phyloP scores from a whole-genome alignment of 2,113 vertebrate genomes.

The Smithornis capensis region DNA sequence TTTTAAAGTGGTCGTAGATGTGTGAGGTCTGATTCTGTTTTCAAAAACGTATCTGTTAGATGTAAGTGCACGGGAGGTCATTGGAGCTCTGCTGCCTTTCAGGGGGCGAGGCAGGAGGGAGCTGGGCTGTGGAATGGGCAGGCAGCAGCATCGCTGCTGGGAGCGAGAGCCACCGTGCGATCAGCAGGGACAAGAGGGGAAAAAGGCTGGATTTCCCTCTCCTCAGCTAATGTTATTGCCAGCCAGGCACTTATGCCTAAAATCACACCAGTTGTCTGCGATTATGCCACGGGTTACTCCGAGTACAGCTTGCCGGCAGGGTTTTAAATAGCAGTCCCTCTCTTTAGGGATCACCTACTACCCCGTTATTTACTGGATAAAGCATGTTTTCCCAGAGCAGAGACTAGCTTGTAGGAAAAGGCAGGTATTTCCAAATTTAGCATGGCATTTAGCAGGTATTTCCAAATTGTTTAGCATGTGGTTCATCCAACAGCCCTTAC shows the following conservation, averaged over 20 bases:
- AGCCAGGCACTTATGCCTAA: background rate
- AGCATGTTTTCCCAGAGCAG: background rate
- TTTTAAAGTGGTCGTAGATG: slow-evolving; percentile 2
- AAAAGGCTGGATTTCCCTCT: background rate
- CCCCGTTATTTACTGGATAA: background rate
- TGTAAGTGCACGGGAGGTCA: slow-evolving; percentile 36
- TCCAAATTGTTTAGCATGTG: background rate
- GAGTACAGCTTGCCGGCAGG: background rate
- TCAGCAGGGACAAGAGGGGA: background rate
- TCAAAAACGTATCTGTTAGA: background rate
- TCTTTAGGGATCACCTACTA: background rate
- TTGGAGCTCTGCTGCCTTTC: background rate
- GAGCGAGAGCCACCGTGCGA: background rate
- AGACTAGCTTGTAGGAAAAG: background rate
- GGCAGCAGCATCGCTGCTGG: background rate
- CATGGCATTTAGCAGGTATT: background rate
- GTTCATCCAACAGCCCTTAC: background rate
- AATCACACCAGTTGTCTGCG: background rate
- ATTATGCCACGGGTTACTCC: background rate
- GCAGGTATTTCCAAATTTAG: background rate
- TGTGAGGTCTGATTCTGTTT: slow-evolving; percentile 44
- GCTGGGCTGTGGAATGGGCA: background rate
- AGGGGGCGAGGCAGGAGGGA: background rate
- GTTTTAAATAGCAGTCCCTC: background rate
- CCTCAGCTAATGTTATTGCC: background rate